Conservation (phyloP, 2,888 invertebrate species). For the Dryomyza anilis region DNA sequence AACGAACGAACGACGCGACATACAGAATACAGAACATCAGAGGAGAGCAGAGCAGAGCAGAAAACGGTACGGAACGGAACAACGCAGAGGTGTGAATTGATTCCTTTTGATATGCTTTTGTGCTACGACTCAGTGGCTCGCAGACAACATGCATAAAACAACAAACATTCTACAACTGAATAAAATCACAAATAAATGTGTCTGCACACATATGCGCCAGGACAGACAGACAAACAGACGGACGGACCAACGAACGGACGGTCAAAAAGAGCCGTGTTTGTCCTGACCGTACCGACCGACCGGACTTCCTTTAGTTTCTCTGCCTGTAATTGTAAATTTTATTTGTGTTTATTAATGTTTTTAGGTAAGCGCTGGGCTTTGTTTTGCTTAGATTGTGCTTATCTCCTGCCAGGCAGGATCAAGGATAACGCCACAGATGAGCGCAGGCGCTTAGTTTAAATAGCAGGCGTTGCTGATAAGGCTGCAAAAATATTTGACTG, state of each 20-base stretch:
- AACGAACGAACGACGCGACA: too few relatives aligned
- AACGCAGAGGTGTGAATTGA: constrained; percentile 34
- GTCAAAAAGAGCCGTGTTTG: too few relatives aligned
- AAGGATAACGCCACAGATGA: constrained; percentile 32
- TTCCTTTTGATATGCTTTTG: constrained; percentile 3
- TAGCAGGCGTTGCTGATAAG: constrained; percentile 23
- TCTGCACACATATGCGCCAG: constrained; percentile 19
- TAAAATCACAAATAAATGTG: constrained; percentile 16
- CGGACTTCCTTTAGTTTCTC: neutral
- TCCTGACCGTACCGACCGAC: too few relatives aligned
- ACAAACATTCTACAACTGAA: neutral
- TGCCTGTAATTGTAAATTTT: neutral
- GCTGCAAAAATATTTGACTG: neutral
- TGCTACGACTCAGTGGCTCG: neutral
- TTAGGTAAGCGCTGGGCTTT: neutral
- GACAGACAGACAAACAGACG: neutral
- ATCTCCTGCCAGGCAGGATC: constrained; percentile 12
- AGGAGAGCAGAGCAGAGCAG: neutral
- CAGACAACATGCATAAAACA: neutral
- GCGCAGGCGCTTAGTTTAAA: constrained; percentile 30
- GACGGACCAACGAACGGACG: too few relatives aligned
- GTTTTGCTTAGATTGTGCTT: neutral
- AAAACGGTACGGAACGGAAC: neutral
- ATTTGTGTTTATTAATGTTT: neutral
- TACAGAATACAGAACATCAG: too few relatives aligned